phyloP scores from a whole-genome alignment of 2,888 invertebrate species.

The Branchipolynoe longqiensis region DNA sequence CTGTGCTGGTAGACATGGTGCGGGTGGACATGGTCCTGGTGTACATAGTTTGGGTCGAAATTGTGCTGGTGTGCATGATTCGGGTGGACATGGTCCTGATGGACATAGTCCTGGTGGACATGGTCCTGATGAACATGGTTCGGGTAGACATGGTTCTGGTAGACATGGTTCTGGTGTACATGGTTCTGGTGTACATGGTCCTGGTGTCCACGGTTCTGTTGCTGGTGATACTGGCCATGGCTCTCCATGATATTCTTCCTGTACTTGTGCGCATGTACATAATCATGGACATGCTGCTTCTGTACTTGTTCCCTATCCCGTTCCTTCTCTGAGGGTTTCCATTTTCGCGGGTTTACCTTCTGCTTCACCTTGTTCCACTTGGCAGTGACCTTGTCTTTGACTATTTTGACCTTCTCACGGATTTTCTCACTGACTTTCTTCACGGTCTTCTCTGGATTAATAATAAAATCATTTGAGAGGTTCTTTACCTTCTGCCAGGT shows the following conservation, averaged over 20 bases:
- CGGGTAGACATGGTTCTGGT: neutral
- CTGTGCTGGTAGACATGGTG: neutral
- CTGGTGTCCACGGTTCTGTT: neutral
- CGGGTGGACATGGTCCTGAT: neutral
- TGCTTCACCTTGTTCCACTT: constrained; percentile 52
- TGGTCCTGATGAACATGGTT: no score
- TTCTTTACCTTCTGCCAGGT: constrained; percentile 61
- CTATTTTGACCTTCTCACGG: constrained; percentile 27
- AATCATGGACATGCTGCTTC: neutral
- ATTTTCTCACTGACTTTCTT: constrained; percentile 22
- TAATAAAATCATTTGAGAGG: constrained; percentile 53
- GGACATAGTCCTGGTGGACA: neutral
- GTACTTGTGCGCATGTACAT: neutral
- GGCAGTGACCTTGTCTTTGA: constrained; percentile 44
- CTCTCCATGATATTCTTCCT: neutral
- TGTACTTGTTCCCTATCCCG: neutral
- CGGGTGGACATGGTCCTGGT: neutral
- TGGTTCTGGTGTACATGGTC: neutral
- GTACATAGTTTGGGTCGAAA: no score
- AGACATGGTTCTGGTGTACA: neutral
- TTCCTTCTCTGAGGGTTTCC: neutral
- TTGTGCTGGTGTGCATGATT: neutral
- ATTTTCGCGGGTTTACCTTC: constrained; percentile 57
- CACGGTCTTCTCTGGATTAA: constrained; percentile 34
- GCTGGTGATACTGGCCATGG: neutral